Base-by-base conservation (phyloP, 2,888 invertebrate genomes). In the Eilema griseolum region DNA sequence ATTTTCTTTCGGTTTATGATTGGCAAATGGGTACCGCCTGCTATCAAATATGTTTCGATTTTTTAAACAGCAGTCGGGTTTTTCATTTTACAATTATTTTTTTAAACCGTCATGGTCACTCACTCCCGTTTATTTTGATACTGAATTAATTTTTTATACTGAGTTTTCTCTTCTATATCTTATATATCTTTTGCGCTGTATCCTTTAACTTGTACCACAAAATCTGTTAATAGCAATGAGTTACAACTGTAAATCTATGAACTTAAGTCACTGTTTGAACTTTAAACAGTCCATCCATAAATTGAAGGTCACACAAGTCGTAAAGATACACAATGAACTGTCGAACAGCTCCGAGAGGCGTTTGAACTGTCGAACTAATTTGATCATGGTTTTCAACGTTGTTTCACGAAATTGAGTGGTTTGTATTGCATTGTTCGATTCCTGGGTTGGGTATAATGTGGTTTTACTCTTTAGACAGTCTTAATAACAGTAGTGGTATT, bases 211-310 rank as follows among this genome's bases (percentile, higher is more conserved):
- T 73, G 20, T 5, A 4, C 26, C 41, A 59, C 46, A 68, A 56
- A 75, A 67, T 41, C 65, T 31, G 56, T 20, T 69, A 65, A 72
- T 37, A 75, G 67, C 33, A 67, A 41, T 66, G 61, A 46, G 65
- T 33, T 60, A 71, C 67, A 77, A 75, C 77, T 79, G 75, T 81
- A 79, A 65, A 79, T 72, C 60, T 66, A 31, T 71, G 56, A 74
- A 73, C 63, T 72, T 71, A 69, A 74, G 70, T 67, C 66, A 69
- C 72, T 72, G 62, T 73, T 80, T 68, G 67, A 69, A 61, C 67
- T 37, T 56, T 57, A 41, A 8, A 57, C 28, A 61, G 62, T 52
- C 37, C 60, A 68, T 61, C 68, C 68, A 74, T 66, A 46, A 72
- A 61, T 28, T 60, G 56, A 73, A 73, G 69, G 33, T 70, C 28